Evolutionary conservation across 1,140 invertebrate genomes (phyloP).

Genomic region (Meloidogyne floridensis): DNA sequence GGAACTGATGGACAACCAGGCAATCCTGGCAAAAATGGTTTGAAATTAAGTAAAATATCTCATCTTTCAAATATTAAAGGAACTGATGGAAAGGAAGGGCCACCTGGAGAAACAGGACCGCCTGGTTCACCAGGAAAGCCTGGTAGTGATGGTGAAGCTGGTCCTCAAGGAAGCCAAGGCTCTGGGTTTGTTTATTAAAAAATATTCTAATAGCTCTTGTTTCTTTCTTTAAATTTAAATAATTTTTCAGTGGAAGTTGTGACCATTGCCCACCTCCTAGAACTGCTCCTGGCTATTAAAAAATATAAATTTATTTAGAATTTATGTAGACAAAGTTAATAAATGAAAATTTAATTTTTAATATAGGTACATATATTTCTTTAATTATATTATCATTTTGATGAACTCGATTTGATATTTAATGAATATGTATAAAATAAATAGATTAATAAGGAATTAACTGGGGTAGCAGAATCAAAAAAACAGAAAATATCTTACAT

Average conservation of each 20-base stretch:
- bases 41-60: not conserved
- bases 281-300: slow-evolving; percentile 25
- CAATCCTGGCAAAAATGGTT: not conserved
- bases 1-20: slow-evolving; percentile 18
- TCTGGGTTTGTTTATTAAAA: not conserved
- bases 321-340: not conserved
- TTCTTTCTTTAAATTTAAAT: not conserved
- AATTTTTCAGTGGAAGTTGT: slow-evolving; percentile 19
- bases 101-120: slow-evolving; percentile 19
- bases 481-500: no score
- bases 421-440: no score
- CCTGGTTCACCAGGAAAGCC: slow-evolving; percentile 17
- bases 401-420: no score
- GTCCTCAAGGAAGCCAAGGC: slow-evolving; percentile 28
- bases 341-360: not conserved
- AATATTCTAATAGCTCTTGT: no score
- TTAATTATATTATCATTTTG: not conserved
- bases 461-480: no score
- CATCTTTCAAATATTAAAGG: not conserved
- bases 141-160: slow-evolving; percentile 8
- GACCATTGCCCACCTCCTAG: slow-evolving; percentile 27
- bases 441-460: no score
- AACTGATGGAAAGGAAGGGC: slow-evolving; percentile 11
- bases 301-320: not conserved
- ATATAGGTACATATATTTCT: not conserved